Percentiles rank a stretch among this genome's conserved stretches.
Conservation (phyloP, 2,888 invertebrate species). For the Leptarthrus brevirostris region DNA sequence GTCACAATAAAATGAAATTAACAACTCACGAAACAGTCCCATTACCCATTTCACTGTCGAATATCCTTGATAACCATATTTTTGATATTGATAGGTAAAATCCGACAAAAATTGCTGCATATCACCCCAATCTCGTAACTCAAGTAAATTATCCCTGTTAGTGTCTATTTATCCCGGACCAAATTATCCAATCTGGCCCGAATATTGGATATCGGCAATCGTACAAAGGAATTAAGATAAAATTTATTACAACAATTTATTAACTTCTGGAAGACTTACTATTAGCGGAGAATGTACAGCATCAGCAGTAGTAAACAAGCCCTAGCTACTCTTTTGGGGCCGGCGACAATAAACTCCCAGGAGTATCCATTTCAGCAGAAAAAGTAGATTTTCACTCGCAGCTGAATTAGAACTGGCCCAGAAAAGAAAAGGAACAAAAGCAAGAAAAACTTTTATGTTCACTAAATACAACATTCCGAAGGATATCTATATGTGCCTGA, state of each 20-base stretch:
- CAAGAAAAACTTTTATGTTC: conserved; percentile 49
- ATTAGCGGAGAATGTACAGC: conserved; percentile 41
- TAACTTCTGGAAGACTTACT: conserved; percentile 54
- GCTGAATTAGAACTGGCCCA: conserved; percentile 34
- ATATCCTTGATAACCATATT: neutral
- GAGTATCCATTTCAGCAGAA: conserved; percentile 11
- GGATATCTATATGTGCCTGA: conserved; percentile 14
- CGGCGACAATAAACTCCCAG: conserved; percentile 20
- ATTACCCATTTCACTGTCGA: too few relatives aligned
- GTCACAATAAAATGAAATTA: too few relatives aligned
- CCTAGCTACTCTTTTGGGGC: neutral
- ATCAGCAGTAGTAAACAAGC: conserved; percentile 29
- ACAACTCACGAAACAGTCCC: too few relatives aligned
- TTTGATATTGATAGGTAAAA: neutral
- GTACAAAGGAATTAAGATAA: conserved; percentile 58
- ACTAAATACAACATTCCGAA: conserved; percentile 34
- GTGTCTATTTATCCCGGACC: conserved; percentile 44
- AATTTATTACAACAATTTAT: conserved; percentile 60
- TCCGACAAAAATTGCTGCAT: neutral
- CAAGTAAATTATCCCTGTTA: conserved; percentile 39
- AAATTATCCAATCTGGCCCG: conserved; percentile 48
- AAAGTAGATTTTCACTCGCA: conserved; percentile 1
- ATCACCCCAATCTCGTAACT: neutral
- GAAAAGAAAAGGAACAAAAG: conserved; percentile 33
- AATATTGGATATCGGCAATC: conserved; percentile 56